Percentiles rank a stretch among this genome's conserved stretches.
These are phyloP conservation scores for Paradoxurus hermaphroditus DNA, from an alignment of 2,113 vertebrate species.

Conservation along the genomic window DNA sequence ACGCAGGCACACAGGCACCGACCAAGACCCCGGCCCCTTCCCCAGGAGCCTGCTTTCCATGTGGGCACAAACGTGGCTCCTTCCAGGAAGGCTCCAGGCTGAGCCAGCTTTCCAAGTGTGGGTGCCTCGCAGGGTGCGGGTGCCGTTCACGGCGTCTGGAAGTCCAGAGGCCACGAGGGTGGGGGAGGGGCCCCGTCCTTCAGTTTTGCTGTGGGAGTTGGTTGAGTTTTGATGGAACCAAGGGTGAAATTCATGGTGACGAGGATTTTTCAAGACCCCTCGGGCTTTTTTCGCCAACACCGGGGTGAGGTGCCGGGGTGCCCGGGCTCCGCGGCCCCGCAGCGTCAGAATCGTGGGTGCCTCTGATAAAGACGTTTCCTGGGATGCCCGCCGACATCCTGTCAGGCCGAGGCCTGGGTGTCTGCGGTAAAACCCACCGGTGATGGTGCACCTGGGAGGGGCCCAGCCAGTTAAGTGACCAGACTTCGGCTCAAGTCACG, in stretches of 20 bases:
- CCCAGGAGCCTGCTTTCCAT: too few species aligned
- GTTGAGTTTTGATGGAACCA: neutral
- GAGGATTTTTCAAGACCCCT: neutral
- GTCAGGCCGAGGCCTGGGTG: neutral
- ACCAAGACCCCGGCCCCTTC: neutral
- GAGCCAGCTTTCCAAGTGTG: neutral
- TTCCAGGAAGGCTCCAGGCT: neutral
- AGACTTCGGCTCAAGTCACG: too few species aligned
- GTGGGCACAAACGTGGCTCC: too few species aligned
- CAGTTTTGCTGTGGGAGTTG: neutral
- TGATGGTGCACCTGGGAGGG: neutral
- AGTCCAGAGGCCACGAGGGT: neutral
- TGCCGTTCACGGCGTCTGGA: neutral
- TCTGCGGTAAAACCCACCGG: neutral
- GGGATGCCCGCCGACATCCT: neutral
- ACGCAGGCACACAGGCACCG: too few species aligned
- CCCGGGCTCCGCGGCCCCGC: neutral
- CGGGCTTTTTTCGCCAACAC: neutral
- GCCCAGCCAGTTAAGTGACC: too few species aligned
- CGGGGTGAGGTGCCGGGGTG: neutral
- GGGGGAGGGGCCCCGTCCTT: rapidly evolving
- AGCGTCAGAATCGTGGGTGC: neutral
- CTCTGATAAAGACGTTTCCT: neutral
- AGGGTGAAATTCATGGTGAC: neutral
- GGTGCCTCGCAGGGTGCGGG: neutral